These are phyloP conservation scores for Polypterus senegalus DNA, from an alignment of 2,113 vertebrate genomes.

Conservation along the genomic window DNA sequence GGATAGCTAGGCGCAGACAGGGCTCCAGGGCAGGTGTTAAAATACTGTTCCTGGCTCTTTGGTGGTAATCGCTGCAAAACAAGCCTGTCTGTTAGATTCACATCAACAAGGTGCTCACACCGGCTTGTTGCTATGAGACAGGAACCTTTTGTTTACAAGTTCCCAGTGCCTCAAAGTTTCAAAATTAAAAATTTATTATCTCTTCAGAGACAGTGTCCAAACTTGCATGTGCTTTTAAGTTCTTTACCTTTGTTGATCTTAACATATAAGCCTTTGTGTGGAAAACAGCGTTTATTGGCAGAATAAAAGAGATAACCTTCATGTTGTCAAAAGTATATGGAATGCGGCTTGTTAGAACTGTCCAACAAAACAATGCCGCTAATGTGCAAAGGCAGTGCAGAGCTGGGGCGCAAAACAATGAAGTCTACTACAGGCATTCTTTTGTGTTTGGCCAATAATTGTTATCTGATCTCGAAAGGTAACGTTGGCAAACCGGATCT, in stretches of 20 bases:
- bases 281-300: neutral
- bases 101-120: conserved; percentile 50
- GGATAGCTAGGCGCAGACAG: conserved; percentile 43
- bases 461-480: neutral
- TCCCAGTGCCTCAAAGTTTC: conserved; percentile 46
- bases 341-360: neutral
- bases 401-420: neutral
- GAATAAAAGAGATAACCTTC: neutral
- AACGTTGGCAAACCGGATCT: neutral
- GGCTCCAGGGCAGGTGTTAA: conserved; percentile 62
- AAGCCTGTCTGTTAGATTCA: conserved; percentile 45
- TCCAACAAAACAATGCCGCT: neutral
- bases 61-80: conserved; percentile 50
- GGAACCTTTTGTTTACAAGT: conserved; percentile 60
- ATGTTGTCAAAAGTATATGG: neutral
- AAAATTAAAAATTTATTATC: conserved; percentile 60
- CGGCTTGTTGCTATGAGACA: conserved; percentile 61
- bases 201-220: conserved; percentile 35
- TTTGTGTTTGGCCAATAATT: neutral
- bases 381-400: neutral
- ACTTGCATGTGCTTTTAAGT: conserved; percentile 36
- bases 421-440: neutral
- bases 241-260: conserved; percentile 24
- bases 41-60: conserved; percentile 55
- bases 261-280: neutral